phyloP scores from a whole-genome alignment of 92 coral and sea anemone genomes.

The Montipora capitata region DNA sequence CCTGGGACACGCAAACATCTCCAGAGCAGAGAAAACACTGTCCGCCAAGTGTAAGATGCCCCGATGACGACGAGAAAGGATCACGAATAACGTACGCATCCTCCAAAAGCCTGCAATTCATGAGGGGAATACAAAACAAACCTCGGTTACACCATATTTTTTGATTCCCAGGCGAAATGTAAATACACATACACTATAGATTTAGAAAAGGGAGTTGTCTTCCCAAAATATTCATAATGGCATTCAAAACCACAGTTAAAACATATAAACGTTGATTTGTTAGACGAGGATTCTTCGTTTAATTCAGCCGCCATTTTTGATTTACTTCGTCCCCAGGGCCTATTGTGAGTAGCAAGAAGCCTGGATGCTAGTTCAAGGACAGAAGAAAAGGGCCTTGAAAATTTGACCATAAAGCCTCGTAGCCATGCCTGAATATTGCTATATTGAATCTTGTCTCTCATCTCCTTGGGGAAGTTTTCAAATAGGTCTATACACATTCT shows the following conservation, averaged over 20 bases:
- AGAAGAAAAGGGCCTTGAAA: too few relatives aligned
- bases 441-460: too few relatives aligned
- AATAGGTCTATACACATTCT: too few relatives aligned
- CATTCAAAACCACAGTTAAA: slow-evolving; percentile 84
- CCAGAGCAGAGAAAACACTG: slow-evolving; percentile 78
- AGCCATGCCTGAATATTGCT: too few relatives aligned
- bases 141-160: too few relatives aligned
- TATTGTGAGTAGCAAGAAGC: neutral
- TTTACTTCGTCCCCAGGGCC: neutral
- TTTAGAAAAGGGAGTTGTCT: slow-evolving; percentile 85
- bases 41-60: slow-evolving; percentile 82
- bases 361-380: neutral
- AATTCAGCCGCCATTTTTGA: slow-evolving; percentile 42
- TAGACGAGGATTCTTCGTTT: neutral
- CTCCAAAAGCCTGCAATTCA: slow-evolving; percentile 77
- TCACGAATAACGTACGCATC: slow-evolving; percentile 92
- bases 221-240: slow-evolving; percentile 92
- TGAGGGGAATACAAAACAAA: neutral
- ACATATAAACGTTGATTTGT: slow-evolving; percentile 71
- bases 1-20: slow-evolving; percentile 88
- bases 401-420: too few relatives aligned
- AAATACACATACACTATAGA: slow-evolving; percentile 81
- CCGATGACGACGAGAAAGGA: slow-evolving; percentile 85
- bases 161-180: neutral
- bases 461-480: too few relatives aligned